Evolutionary conservation across 2,797 vertebrate species (phyloP).

Genomic region (Dallia pectoralis): DNA sequence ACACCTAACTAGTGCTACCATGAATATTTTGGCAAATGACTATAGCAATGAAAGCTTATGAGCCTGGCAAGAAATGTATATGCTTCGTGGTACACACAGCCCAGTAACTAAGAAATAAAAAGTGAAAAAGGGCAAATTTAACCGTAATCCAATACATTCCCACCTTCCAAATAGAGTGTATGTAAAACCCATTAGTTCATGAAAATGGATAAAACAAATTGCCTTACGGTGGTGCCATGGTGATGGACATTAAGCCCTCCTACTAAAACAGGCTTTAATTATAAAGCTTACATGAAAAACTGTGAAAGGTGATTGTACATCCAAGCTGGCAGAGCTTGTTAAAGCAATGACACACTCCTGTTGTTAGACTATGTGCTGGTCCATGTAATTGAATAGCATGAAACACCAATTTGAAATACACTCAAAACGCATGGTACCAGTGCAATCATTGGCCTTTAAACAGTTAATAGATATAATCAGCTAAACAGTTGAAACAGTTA

Average conservation of each 20-base stretch:
- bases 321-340: conserved; percentile 44
- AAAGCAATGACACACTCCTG: conserved; percentile 33
- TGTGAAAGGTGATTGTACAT: conserved; percentile 55
- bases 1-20: conserved; percentile 7
- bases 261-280: conserved; percentile 51
- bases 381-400: conserved; percentile 62
- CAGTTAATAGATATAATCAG: conserved; percentile 36
- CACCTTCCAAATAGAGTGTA: conserved; percentile 61
- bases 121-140: conserved; percentile 44
- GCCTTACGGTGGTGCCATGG: conserved; percentile 61
- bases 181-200: conserved; percentile 73
- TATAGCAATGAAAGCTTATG: conserved; percentile 50
- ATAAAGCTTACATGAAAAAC: conserved; percentile 51
- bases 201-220: conserved; percentile 64
- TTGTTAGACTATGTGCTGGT: conserved; percentile 39
- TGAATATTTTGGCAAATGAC: conserved; percentile 39
- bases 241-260: conserved; percentile 28
- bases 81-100: conserved; percentile 49
- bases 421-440: conserved; percentile 41
- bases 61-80: conserved; percentile 58
- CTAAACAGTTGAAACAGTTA: no score
- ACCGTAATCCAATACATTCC: conserved; percentile 57
- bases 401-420: conserved; percentile 71
- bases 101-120: conserved; percentile 30
- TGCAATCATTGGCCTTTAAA: conserved; percentile 33